A percentile compares a stretch with the other conserved stretches of the same genome.
Evolutionary conservation across 2,113 vertebrate species (phyloP).

Genomic region (Xiphophorus maculatus): DNA sequence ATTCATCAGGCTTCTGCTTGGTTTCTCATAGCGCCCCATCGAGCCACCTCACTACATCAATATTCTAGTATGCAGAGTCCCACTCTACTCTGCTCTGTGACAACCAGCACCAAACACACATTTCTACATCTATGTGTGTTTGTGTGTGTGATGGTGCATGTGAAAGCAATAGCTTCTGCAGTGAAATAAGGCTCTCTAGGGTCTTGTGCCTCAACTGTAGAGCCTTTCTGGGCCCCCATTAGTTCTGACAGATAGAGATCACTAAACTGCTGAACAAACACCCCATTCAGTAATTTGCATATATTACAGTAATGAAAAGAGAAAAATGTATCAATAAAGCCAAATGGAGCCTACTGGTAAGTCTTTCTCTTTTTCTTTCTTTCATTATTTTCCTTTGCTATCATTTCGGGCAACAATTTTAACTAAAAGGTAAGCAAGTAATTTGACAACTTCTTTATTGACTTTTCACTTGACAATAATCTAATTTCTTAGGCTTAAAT

Average conservation of each 20-base stretch:
- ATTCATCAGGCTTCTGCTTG: conserved; percentile 68
- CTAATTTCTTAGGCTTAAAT: conserved; percentile 5
- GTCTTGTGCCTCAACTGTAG: conserved; percentile 75
- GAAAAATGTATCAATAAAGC: conserved; percentile 75
- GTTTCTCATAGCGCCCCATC: conserved; percentile 35
- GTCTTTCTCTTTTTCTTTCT: conserved; percentile 11
- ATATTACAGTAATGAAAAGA: conserved; percentile 77
- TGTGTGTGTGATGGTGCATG: conserved; percentile 10
- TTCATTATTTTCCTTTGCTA: background rate
- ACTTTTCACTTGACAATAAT: conserved; percentile 7
- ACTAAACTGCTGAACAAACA: conserved; percentile 83
- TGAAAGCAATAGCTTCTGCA: conserved; percentile 44
- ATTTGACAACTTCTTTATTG: background rate
- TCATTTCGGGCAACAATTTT: background rate
- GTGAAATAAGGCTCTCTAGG: conserved; percentile 74
- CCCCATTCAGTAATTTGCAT: conserved; percentile 80
- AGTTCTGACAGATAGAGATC: conserved; percentile 78
- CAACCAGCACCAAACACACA: conserved; percentile 35
- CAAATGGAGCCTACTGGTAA: conserved; percentile 61
- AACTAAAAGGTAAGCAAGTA: background rate
- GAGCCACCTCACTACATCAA: conserved; percentile 63
- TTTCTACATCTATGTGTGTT: background rate
- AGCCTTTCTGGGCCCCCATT: conserved; percentile 77
- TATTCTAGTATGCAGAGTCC: conserved; percentile 63
- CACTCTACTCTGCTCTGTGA: conserved; percentile 44